Evolutionary conservation across 2,888 invertebrate genomes (phyloP).

Genomic region (Linnaemya tessellans): DNA sequence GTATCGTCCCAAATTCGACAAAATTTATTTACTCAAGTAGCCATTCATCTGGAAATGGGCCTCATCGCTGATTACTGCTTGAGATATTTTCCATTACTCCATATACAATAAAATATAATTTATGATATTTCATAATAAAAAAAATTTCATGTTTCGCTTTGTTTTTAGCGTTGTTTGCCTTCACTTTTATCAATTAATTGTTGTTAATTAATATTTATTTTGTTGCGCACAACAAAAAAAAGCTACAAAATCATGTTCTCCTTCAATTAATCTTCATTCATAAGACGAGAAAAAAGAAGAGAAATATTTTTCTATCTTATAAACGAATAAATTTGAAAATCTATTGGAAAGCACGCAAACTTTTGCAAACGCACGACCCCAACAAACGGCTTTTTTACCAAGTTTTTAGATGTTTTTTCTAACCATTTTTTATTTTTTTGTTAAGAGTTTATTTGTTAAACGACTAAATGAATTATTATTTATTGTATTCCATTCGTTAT

Average conservation of each 20-base stretch:
- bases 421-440: neutral
- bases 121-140: neutral
- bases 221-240: conserved; percentile 23
- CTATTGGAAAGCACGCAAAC: conserved; percentile 54
- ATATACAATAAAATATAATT: no score
- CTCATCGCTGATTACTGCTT: no score
- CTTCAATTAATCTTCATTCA: conserved; percentile 67
- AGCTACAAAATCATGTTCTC: conserved; percentile 55
- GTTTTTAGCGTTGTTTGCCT: neutral
- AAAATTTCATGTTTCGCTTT: neutral
- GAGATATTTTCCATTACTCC: no score
- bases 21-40: no score
- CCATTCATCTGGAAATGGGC: no score
- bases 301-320: conserved; percentile 21
- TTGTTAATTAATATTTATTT: conserved; percentile 34
- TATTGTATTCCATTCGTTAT: conserved; percentile 19
- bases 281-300: neutral
- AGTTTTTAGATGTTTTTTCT: conserved; percentile 1
- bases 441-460: conserved; percentile 1
- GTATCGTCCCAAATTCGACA: no score
- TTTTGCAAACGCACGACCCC: conserved; percentile 7
- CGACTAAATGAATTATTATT: conserved; percentile 32
- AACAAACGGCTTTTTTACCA: conserved; percentile 9
- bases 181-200: conserved; percentile 26
- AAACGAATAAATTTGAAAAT: conserved; percentile 36